phyloP scores from a whole-genome alignment of 2,113 vertebrate genomes.

The Ginglymostoma cirratum region DNA sequence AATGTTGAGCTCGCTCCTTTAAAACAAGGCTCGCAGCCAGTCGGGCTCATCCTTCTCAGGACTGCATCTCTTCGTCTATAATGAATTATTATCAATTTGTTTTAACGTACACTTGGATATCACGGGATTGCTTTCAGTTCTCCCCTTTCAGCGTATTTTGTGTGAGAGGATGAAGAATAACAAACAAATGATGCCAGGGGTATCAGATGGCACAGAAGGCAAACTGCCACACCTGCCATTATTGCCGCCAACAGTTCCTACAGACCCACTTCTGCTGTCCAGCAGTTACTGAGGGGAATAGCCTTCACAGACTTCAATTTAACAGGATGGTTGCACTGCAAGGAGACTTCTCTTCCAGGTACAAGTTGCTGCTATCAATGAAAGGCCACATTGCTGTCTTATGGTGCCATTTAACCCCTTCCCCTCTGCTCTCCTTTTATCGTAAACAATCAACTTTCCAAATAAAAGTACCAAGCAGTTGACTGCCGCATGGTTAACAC shows the following conservation, averaged over 20 bases:
- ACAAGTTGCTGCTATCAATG: neutral
- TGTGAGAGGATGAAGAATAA: slow-evolving; percentile 8
- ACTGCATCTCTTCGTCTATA: neutral
- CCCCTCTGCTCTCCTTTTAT: too few species aligned
- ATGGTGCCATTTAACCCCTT: neutral
- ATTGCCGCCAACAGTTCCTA: neutral
- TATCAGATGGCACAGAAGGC: neutral
- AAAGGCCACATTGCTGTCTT: neutral
- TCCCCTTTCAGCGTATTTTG: neutral
- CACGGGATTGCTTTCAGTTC: slow-evolving; percentile 19
- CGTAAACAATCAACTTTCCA: neutral
- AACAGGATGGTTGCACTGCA: neutral
- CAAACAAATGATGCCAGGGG: slow-evolving; percentile 24
- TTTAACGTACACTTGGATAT: slow-evolving; percentile 4
- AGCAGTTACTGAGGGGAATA: neutral
- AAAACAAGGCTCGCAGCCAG: neutral
- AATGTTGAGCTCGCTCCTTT: neutral
- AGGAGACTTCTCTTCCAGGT: neutral
- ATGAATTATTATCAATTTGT: slow-evolving; percentile 13
- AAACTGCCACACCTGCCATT: slow-evolving; percentile 21
- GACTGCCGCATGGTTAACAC: neutral
- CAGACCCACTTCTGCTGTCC: neutral
- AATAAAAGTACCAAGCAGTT: neutral
- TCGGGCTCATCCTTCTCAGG: neutral
- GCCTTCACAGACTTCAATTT: neutral